Evolutionary conservation across 2,797 vertebrate genomes (phyloP).

Genomic region (Streptopelia turtur): DNA sequence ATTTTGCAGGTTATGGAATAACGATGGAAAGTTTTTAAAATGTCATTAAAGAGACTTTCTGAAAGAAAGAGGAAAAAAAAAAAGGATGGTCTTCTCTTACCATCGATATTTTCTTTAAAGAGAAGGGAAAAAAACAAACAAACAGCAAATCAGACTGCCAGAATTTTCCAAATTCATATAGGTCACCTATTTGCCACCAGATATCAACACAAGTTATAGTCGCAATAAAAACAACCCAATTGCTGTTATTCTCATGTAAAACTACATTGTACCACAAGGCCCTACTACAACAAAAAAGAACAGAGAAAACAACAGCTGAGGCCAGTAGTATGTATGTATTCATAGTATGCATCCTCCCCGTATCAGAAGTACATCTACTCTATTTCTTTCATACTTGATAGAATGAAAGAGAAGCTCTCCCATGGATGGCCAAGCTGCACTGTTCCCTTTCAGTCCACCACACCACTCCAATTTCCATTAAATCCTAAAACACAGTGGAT

Average conservation of each 20-base stretch:
- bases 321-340: neutral
- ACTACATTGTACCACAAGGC: neutral
- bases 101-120: neutral
- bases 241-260: neutral
- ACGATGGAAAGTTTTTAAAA: accelerated
- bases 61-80: neutral
- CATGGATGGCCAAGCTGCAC: neutral
- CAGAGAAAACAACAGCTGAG: neutral
- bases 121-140: neutral
- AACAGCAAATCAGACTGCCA: neutral
- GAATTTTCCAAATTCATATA: neutral
- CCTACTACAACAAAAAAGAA: neutral
- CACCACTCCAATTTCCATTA: neutral
- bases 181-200: neutral
- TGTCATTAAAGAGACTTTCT: neutral
- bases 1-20: neutral
- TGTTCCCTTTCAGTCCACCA: neutral
- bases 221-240: neutral
- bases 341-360: neutral
- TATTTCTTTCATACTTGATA: neutral
- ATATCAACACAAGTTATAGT: neutral
- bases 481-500: neutral
- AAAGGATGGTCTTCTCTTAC: neutral
- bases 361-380: neutral
- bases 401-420: neutral